Conservation (phyloP, 2,113 vertebrate species). For the Lophotis ruficrista region DNA sequence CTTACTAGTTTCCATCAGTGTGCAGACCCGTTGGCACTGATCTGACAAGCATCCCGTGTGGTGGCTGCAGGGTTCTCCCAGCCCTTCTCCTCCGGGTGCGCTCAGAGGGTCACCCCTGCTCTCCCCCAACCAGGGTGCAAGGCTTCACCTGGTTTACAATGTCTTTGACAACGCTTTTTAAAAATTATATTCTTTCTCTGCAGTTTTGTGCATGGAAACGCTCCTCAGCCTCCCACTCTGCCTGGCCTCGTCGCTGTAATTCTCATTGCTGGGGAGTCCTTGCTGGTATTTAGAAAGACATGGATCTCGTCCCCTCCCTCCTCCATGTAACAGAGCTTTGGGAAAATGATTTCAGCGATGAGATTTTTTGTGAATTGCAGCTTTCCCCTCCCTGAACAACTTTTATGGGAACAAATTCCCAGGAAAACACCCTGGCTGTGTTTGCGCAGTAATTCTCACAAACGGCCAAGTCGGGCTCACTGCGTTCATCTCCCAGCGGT, state of each 20-base stretch:
- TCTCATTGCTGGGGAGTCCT: not conserved
- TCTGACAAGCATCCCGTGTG: fast-evolving
- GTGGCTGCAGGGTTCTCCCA: not conserved
- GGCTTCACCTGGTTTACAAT: not conserved
- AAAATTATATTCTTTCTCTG: not conserved
- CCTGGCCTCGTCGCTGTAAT: fast-evolving
- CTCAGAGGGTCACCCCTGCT: not conserved
- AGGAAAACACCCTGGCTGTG: fast-evolving
- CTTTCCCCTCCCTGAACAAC: not conserved
- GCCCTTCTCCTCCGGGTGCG: too few species aligned
- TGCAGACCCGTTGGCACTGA: not conserved
- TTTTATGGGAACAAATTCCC: not conserved
- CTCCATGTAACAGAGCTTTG: fast-evolving
- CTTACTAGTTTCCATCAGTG: not conserved
- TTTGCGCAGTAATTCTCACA: not conserved
- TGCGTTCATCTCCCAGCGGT: not conserved
- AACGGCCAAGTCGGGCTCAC: fast-evolving
- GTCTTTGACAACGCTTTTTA: not conserved
- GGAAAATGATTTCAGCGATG: fast-evolving
- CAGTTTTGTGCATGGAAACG: fast-evolving
- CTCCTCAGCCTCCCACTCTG: not conserved
- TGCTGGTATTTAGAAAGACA: not conserved
- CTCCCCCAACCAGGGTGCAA: not conserved
- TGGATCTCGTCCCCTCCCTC: not conserved
- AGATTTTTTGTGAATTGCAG: not conserved